A percentile compares a stretch with the other conserved stretches of the same genome.
These are phyloP conservation scores for Epinephelus moara DNA, from an alignment of 2,113 vertebrate species.

Conservation along the genomic window DNA sequence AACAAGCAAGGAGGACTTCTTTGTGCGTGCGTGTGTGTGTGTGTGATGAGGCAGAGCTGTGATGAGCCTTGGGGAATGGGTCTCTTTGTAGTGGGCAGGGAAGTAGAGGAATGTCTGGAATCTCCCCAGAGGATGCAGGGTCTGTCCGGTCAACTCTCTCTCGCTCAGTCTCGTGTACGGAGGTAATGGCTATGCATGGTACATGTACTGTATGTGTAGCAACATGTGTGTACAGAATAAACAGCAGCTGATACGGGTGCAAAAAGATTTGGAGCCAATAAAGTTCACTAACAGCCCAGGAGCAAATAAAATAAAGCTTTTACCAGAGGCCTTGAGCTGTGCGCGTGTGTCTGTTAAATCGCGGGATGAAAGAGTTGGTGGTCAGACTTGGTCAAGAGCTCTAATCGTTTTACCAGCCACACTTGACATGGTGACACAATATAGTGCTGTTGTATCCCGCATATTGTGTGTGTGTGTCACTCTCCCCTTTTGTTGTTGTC, in stretches of 20 bases:
- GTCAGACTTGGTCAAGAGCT: constrained; percentile 45
- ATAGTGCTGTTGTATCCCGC: constrained; percentile 22
- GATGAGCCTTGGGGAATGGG: constrained; percentile 56
- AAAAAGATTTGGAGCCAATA: constrained; percentile 51
- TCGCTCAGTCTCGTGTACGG: constrained; percentile 8
- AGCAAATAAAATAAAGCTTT: constrained; percentile 65
- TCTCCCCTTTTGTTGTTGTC: constrained; percentile 4
- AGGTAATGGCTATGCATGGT: background rate
- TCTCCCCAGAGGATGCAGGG: constrained; percentile 72
- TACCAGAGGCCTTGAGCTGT: constrained; percentile 38
- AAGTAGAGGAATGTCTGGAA: constrained; percentile 81
- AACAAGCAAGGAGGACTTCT: constrained; percentile 31
- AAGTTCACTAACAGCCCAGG: constrained; percentile 49
- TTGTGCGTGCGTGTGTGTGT: constrained; percentile 8
- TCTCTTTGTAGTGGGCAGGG: constrained; percentile 77
- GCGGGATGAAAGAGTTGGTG: constrained; percentile 54
- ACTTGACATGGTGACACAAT: constrained; percentile 34
- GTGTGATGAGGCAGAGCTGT: constrained; percentile 48
- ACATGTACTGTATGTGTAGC: constrained; percentile 10
- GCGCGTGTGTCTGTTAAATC: constrained; percentile 37
- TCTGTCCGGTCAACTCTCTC: constrained; percentile 59
- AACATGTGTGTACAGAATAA: constrained; percentile 16
- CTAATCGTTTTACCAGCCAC: constrained; percentile 42
- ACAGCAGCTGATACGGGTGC: constrained; percentile 41
- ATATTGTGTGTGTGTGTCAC: constrained; percentile 1